Base-by-base conservation (phyloP, 2,888 invertebrate species). In the Agonum fuliginosum region DNA sequence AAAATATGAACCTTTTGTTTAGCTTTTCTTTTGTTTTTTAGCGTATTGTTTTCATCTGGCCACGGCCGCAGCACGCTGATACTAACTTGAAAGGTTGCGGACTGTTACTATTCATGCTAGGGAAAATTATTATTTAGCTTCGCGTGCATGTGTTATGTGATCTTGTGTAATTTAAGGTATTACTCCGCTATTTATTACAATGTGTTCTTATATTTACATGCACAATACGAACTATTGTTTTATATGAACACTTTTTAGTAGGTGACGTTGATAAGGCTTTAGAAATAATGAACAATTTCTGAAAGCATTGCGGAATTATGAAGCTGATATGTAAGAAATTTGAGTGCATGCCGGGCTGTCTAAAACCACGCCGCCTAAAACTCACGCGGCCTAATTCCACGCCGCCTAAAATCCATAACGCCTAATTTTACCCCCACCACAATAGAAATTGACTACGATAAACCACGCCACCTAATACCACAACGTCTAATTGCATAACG, bases 1-100 rank as follows among this genome's bases (percentile, higher is more conserved):
- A 72, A 72, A 65, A 77, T 54, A 65, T 77, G 77, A 77, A 58
- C 41, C 77, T 70, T 77, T 77, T 77, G 77, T 77, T 77, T 70
- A 6, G 70, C 10, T 41, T 51, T 77, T 70, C 77, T 77, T 77
- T 77, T 77, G 69, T 69, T 77, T 77, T 76, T 76, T 67, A 75
- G 17, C 51, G 70, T 41, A 70, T 77, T 77, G 77, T 77, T 77
- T 58, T 70, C 67, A 67, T 67, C 41, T 67, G 67, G 67, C 67
- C 67, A 41, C 67, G 22, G 67, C 67, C 14, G n/a, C n/a, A n/a
- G n/a, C n/a, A 24, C 70, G 27, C 46, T 27, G 70, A 27, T 46
- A 70, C 46, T 62, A 46, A 74, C 74, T 74, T 74, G 74, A 74
- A 74, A 74, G 62, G 74, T 74, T 74, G 43, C 24, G 19, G n/a